A percentile compares a stretch with the other conserved stretches of the same genome.
phyloP scores from a whole-genome alignment of 2,113 vertebrate species.

The Lophochroa leadbeateri region DNA sequence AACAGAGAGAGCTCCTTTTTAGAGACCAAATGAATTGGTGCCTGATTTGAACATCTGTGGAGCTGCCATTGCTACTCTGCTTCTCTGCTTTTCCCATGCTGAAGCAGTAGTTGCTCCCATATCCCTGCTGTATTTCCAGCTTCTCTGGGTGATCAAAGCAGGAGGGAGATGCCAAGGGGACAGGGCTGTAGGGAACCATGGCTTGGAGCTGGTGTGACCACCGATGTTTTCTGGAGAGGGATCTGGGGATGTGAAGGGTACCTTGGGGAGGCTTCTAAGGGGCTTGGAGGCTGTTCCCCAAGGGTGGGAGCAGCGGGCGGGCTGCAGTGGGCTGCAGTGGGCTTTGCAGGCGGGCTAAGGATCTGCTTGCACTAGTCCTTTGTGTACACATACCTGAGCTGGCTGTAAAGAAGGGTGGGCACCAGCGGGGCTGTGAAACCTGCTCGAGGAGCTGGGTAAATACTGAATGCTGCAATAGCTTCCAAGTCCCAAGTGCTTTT shows the following conservation, averaged over 20 bases:
- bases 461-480: not conserved
- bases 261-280: not conserved
- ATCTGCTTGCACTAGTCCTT: constrained; percentile 2
- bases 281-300: not conserved
- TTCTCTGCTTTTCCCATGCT: rapidly evolving
- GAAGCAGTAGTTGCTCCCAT: not conserved
- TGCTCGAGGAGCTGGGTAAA: not conserved
- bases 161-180: not conserved
- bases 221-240: not conserved
- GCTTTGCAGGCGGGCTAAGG: not conserved
- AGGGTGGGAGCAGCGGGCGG: not conserved
- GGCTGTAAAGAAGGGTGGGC: not conserved
- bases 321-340: too few relatives aligned
- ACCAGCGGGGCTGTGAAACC: not conserved
- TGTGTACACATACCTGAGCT: constrained; percentile 52
- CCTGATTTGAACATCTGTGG: rapidly evolving
- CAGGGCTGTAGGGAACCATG: not conserved
- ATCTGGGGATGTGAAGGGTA: not conserved
- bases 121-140: not conserved
- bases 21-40: not conserved
- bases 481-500: not conserved
- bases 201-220: rapidly evolving
- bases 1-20: not conserved
- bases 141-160: not conserved
- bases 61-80: not conserved